Conservation (phyloP, 2,113 vertebrate genomes). For the Spea bombifrons region DNA sequence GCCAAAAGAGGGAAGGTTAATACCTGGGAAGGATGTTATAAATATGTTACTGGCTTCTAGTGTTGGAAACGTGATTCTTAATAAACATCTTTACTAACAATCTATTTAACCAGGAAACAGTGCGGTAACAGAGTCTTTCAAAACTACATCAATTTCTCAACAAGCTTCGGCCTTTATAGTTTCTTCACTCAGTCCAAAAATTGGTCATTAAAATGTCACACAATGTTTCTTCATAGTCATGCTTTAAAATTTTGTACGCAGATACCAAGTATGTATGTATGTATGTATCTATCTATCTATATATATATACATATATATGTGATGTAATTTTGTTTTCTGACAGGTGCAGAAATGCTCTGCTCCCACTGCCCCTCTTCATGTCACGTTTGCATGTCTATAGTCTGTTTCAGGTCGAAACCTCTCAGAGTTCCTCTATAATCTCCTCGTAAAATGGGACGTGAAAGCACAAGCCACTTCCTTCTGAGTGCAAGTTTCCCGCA, state of each 20-base stretch:
- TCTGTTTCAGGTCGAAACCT: constrained; percentile 29
- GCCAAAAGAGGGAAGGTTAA: too few species aligned
- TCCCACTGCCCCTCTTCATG: background rate
- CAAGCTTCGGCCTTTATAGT: background rate
- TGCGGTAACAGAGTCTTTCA: background rate
- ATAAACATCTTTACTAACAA: too few species aligned
- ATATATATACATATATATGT: too few species aligned
- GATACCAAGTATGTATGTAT: background rate
- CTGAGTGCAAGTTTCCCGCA: background rate
- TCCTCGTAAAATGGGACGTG: constrained; percentile 40
- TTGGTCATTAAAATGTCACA: too few species aligned
- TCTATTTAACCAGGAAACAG: background rate
- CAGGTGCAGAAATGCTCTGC: background rate
- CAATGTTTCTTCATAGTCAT: too few species aligned
- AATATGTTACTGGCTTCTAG: too few species aligned
- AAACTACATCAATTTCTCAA: background rate
- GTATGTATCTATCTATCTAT: background rate
- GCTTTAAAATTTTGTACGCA: too few species aligned
- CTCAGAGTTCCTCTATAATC: constrained; percentile 30
- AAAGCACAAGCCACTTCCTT: constrained; percentile 43
- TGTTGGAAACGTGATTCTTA: too few species aligned
- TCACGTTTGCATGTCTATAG: background rate
- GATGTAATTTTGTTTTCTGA: too few species aligned
- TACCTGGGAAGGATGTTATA: too few species aligned
- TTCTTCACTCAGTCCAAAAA: background rate